phyloP scores from a whole-genome alignment of 2,888 invertebrate species.

The Laspeyria flexula region DNA sequence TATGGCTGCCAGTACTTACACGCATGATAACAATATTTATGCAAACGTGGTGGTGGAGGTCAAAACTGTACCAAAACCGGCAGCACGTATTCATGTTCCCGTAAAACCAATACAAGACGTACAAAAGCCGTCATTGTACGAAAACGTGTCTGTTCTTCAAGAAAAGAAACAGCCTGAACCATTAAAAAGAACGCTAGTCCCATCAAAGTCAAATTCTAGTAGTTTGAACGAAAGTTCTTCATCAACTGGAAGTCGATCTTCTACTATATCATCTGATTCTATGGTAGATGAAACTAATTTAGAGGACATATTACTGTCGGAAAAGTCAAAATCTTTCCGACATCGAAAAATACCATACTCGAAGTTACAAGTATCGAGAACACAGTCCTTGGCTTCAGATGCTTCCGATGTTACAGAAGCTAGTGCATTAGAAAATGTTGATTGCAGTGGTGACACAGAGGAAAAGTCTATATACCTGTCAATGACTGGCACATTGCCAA shows the following conservation, averaged over 20 bases:
- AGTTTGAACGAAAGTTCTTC: conserved; percentile 49
- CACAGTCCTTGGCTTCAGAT: conserved; percentile 70
- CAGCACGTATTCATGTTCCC: conserved; percentile 69
- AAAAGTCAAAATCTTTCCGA: conserved; percentile 80
- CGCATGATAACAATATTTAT: conserved; percentile 63
- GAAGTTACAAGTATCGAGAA: conserved; percentile 60
- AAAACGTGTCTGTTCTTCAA: conserved; percentile 65
- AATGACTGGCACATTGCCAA: conserved; percentile 78
- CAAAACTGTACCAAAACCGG: conserved; percentile 67
- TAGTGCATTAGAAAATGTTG: conserved; percentile 81
- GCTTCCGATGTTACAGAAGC: conserved; percentile 70
- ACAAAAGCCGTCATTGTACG: conserved; percentile 64
- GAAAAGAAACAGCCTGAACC: conserved; percentile 61
- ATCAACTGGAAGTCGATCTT: conserved; percentile 64
- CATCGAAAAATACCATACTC: conserved; percentile 56
- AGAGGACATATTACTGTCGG: conserved; percentile 78
- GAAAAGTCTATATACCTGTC: conserved; percentile 68
- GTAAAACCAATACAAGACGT: conserved; percentile 54
- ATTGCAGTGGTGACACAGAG: conserved; percentile 67
- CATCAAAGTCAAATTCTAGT: conserved; percentile 45
- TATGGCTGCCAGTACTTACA: conserved; percentile 23
- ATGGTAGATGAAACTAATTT: conserved; percentile 79
- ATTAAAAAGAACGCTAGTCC: conserved; percentile 59
- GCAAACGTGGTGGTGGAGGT: conserved; percentile 66
- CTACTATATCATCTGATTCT: conserved; percentile 75